Conservation (phyloP, 1,140 invertebrate species). For the Ericerus pela region DNA sequence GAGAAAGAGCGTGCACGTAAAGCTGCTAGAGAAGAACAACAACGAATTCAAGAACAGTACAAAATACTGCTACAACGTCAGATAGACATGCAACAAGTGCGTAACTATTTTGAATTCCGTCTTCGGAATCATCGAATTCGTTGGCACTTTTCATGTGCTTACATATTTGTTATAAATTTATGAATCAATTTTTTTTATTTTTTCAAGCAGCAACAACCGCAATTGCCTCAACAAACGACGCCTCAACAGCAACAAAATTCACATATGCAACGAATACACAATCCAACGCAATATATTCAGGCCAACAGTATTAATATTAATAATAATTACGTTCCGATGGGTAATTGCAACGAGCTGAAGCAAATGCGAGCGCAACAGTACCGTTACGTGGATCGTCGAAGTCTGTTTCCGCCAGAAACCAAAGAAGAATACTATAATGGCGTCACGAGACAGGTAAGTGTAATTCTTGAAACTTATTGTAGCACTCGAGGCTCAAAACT, state of each 20-base stretch:
- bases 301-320: constrained; percentile 4
- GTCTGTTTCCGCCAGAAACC: constrained; percentile 7
- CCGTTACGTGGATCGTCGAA: constrained; percentile 2
- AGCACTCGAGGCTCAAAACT: too few relatives aligned
- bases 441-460: not conserved
- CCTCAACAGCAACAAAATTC: not conserved
- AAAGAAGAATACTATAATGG: constrained; percentile 5
- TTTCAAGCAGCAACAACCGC: not conserved
- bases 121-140: not conserved
- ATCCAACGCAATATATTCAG: constrained; percentile 1
- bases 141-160: not conserved
- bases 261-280: not conserved
- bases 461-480: too few relatives aligned
- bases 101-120: not conserved
- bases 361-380: not conserved
- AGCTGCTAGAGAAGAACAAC: constrained; percentile 29
- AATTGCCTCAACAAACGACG: not conserved
- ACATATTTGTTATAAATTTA: not conserved
- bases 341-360: not conserved
- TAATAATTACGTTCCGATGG: constrained; percentile 5
- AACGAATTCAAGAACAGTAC: constrained; percentile 35
- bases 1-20: constrained; percentile 28
- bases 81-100: constrained; percentile 21
- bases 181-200: not conserved
- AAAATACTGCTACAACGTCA: constrained; percentile 29